Evolutionary conservation across 1,140 invertebrate species (phyloP).

Genomic region (Cydia pomonella): DNA sequence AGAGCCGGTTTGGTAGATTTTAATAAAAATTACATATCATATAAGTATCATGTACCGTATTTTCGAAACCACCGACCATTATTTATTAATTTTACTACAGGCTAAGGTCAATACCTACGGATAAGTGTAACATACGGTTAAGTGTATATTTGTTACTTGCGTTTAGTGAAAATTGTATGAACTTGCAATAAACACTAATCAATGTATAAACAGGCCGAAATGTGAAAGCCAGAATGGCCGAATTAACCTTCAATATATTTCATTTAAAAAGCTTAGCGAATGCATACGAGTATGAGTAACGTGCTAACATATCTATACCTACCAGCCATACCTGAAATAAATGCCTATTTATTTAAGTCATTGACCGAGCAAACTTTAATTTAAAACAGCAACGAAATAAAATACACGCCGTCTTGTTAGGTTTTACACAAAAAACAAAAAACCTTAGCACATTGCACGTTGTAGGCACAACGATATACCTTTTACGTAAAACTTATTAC

Average conservation of each 20-base stretch:
- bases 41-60: background rate
- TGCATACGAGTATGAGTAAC: background rate
- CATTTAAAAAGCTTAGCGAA: background rate
- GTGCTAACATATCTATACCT: background rate
- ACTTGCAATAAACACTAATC: too few relatives aligned
- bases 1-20: too few relatives aligned
- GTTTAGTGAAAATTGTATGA: too few relatives aligned
- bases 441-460: background rate
- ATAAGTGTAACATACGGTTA: too few relatives aligned
- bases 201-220: too few relatives aligned
- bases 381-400: background rate
- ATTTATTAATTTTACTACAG: background rate
- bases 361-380: slow-evolving; percentile 9
- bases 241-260: too few relatives aligned
- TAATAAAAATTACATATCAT: too few relatives aligned
- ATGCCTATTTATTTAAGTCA: background rate
- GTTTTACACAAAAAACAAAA: background rate
- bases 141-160: too few relatives aligned
- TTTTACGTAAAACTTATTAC: background rate
- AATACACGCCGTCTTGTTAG: background rate
- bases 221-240: too few relatives aligned
- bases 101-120: too few relatives aligned
- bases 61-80: background rate
- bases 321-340: background rate
- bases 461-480: background rate